A percentile compares a stretch with the other conserved stretches of the same genome.
Conservation (phyloP, 2,888 invertebrate species). For the Patella depressa region DNA sequence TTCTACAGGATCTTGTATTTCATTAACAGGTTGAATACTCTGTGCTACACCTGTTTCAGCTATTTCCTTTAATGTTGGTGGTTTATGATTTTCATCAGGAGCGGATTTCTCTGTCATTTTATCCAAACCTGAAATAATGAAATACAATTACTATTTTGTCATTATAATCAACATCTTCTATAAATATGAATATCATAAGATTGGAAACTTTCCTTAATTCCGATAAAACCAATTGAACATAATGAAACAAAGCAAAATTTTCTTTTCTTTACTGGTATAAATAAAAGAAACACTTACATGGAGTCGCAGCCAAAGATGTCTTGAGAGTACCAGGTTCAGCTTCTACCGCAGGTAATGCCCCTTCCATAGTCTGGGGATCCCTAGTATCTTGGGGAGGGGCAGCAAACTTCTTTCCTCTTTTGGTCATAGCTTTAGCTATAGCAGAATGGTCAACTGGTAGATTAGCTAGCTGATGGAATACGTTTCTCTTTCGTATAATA, state of each 20-base stretch:
- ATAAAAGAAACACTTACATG: slow-evolving; percentile 75
- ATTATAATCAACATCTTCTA: not conserved
- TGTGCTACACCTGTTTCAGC: slow-evolving; percentile 54
- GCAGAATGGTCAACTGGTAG: slow-evolving; percentile 92
- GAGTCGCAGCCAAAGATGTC: slow-evolving; percentile 90
- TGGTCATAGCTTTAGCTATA: slow-evolving; percentile 81
- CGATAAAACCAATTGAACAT: not conserved
- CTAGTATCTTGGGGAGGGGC: slow-evolving; percentile 49
- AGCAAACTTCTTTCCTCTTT: slow-evolving; percentile 66
- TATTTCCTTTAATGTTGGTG: slow-evolving; percentile 57
- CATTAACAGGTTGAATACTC: slow-evolving; percentile 58
- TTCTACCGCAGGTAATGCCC: slow-evolving; percentile 68
- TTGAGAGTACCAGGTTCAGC: slow-evolving; percentile 84
- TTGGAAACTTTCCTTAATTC: not conserved
- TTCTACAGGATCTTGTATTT: slow-evolving; percentile 55
- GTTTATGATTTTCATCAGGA: slow-evolving; percentile 79
- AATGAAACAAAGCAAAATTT: not conserved
- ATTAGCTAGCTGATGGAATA: slow-evolving; percentile 98
- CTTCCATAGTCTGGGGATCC: slow-evolving; percentile 68
- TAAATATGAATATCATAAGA: not conserved
- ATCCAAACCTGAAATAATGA: slow-evolving; percentile 77
- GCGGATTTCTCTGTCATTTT: slow-evolving; percentile 96
- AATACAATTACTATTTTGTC: too few relatives aligned
- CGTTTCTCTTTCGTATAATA: slow-evolving; percentile 97
- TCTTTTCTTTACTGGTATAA: too few relatives aligned